phyloP scores from a whole-genome alignment of 2,797 vertebrate species.

The Emys orbicularis region DNA sequence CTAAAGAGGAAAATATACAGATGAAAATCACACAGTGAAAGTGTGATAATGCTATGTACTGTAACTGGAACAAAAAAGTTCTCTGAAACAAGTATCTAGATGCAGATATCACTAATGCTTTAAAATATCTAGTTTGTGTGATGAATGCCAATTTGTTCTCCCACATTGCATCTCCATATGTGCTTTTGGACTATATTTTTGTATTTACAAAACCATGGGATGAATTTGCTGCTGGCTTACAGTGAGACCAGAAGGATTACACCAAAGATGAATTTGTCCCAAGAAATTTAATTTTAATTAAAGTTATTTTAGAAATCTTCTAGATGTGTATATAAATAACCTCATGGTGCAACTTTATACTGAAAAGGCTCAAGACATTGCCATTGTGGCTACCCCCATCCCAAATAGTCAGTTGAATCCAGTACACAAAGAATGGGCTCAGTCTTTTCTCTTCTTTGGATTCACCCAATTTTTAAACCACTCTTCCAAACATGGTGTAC shows the following conservation, averaged over 20 bases:
- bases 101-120: background rate
- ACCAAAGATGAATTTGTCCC: background rate
- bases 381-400: background rate
- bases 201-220: background rate
- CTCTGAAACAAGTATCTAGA: background rate
- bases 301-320: background rate
- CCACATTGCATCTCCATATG: accelerated
- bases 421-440: background rate
- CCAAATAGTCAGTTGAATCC: background rate
- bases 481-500: background rate
- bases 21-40: background rate
- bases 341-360: background rate
- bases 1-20: background rate
- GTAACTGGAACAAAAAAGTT: background rate
- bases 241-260: background rate
- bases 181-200: background rate
- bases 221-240: background rate
- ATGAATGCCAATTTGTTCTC: background rate
- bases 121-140: background rate
- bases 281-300: background rate
- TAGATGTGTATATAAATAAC: background rate
- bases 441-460: background rate
- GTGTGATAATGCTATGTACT: accelerated
- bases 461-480: background rate
- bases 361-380: background rate